Conservation (phyloP, 1,140 invertebrate genomes). For the Oscheius sp. region DNA sequence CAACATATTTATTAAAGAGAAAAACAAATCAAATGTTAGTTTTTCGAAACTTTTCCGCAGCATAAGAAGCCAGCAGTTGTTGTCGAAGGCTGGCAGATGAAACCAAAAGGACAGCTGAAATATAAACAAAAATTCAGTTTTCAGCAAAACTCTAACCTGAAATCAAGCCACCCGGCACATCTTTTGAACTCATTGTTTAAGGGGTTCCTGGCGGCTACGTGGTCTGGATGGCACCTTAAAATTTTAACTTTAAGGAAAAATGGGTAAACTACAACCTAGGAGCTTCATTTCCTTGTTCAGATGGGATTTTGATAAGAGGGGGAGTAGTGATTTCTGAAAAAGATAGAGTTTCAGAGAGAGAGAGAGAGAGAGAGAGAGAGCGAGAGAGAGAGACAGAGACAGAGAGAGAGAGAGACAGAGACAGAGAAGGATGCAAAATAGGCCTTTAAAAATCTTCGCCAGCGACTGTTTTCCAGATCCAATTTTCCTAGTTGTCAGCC, state of each 20-base stretch:
- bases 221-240: background rate
- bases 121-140: background rate
- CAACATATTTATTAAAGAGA: no score
- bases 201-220: background rate
- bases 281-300: background rate
- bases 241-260: background rate
- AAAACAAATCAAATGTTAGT: no score
- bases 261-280: background rate
- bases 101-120: conserved; percentile 1
- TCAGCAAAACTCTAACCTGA: background rate
- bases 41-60: background rate
- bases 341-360: background rate
- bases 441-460: background rate
- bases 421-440: background rate
- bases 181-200: background rate
- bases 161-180: background rate
- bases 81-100: background rate
- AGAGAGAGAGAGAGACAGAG: no score
- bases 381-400: no score
- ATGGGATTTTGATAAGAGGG: background rate
- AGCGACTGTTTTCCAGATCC: background rate
- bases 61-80: background rate
- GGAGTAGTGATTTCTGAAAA: background rate
- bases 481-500: background rate
- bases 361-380: no score